Percentiles rank a stretch among this genome's conserved stretches.
phyloP scores from a whole-genome alignment of 2,113 vertebrate genomes.

The Eurystomus gularis region DNA sequence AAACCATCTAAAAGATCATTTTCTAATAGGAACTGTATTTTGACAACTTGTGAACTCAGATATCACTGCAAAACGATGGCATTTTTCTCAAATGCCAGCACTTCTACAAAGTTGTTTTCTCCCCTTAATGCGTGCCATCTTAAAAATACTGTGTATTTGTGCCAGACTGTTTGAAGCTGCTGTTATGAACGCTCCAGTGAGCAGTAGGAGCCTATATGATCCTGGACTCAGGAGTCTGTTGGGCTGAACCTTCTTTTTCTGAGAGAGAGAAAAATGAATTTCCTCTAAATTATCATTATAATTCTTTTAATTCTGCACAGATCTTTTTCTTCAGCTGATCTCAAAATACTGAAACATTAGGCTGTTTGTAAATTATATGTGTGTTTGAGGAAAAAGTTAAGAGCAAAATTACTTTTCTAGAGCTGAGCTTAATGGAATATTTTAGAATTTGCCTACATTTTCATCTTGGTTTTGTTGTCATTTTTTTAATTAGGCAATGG shows the following conservation, averaged over 20 bases:
- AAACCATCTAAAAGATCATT: slow-evolving; percentile 1
- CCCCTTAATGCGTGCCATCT: neutral
- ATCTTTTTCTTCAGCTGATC: neutral
- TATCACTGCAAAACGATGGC: slow-evolving; percentile 5
- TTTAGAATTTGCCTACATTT: slow-evolving; percentile 41
- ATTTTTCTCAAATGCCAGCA: slow-evolving; percentile 47
- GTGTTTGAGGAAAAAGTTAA: neutral
- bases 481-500: neutral
- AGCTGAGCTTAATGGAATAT: slow-evolving; percentile 38
- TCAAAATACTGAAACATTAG: neutral
- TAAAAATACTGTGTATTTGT: slow-evolving; percentile 15
- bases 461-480: neutral
- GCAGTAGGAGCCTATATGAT: neutral
- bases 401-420: slow-evolving; percentile 29
- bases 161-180: slow-evolving; percentile 28
- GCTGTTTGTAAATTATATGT: neutral
- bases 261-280: neutral
- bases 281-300: neutral
- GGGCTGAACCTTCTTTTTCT: neutral
- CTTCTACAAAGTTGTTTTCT: neutral
- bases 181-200: neutral
- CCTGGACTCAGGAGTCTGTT: neutral
- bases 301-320: neutral
- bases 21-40: slow-evolving; percentile 30
- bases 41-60: slow-evolving; percentile 29